phyloP scores from a whole-genome alignment of 2,113 vertebrate species.

The Aspiorhynchus laticeps region DNA sequence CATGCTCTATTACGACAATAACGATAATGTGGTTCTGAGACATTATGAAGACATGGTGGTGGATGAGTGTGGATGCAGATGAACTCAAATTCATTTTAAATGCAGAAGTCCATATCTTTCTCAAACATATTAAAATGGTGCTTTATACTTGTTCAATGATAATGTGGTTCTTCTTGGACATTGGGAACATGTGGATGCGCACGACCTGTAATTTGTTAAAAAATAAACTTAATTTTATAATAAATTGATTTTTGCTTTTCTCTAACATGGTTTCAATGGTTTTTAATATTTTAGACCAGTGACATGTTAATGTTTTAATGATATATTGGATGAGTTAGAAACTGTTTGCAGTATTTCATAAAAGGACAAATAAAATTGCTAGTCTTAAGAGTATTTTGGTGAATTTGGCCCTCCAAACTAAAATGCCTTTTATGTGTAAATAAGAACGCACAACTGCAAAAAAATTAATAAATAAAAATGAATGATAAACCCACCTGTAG shows the following conservation, averaged over 20 bases:
- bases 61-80: constrained; percentile 93
- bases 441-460: neutral
- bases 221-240: neutral
- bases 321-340: neutral
- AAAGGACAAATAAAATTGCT: neutral
- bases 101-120: neutral
- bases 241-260: neutral
- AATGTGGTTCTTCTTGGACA: neutral
- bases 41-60: constrained; percentile 98
- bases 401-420: neutral
- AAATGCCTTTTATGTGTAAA: neutral
- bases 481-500: too few species aligned
- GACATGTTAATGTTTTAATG: neutral
- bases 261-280: neutral
- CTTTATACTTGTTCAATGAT: neutral
- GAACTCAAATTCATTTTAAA: constrained; percentile 48
- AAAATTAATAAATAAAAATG: too few species aligned
- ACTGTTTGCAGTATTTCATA: neutral
- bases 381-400: neutral
- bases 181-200: neutral
- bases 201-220: neutral
- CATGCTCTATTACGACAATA: constrained; percentile 94
- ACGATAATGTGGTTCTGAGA: constrained; percentile 91
- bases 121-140: neutral
- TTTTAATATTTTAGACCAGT: neutral